Base-by-base conservation (phyloP, 2,113 vertebrate species). In the Malaclemys terrapin region DNA sequence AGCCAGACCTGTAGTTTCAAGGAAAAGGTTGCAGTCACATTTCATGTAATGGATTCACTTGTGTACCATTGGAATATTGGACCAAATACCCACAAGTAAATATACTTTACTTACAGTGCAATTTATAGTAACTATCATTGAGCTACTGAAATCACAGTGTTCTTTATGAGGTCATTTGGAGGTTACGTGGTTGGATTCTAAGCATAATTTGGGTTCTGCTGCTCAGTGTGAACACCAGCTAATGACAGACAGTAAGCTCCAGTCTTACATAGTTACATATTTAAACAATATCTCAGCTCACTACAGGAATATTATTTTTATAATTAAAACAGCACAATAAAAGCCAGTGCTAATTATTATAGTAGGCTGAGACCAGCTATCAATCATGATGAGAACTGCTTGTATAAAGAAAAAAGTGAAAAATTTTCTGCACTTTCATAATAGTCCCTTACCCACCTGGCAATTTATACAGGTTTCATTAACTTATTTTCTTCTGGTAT, bases 401-500 rank as follows among this genome's bases (percentile, higher is more conserved):
- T 89, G 49, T 45, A 45, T 45, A 45, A 45, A 45, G 45, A 84
- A 38, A 87, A 78, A 92, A 49, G 42, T 8, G 84, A 82, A 62
- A 72, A 92, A 91, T 69, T 85, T 82, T 65, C 1, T 10, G n/a
- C 69, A 31, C 31, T 95, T 96, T 87, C 49, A 16, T 91, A 97
- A 97, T 16, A 91, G 56, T 80, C 62, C 59, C 65, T 96, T 88
- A 84, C 76, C 83, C 94, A 97, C 92, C 96, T 95, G 92, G 90
- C 62, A 89, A 76, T 94, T 95, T 95, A 82, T 89, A 88, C 69
- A 83, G 84, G 38, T 92, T 96, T 95, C 96, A 94, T 93, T 93
- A 94, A 80, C 7, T 9, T 94, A 91, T 94, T 97, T 96, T 93
- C 90, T 97, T 94, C 88, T 94, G 91, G 89, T 97, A 91, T 97